A percentile compares a stretch with the other conserved stretches of the same genome.
Evolutionary conservation across 2,888 invertebrate genomes (phyloP).

Genomic region (Drosophila tanythrix): DNA sequence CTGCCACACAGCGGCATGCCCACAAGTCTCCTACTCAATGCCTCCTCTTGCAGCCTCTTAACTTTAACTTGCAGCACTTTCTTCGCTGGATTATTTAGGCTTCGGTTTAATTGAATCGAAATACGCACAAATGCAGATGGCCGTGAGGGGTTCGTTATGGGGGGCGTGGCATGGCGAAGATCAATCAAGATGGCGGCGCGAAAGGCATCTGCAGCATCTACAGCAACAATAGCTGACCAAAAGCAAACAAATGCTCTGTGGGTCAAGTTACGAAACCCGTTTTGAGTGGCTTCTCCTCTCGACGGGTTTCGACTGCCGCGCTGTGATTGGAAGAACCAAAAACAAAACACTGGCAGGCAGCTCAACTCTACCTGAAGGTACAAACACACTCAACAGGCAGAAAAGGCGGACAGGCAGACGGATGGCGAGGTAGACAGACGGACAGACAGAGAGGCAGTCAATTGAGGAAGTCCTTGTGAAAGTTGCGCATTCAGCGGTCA

Average conservation of each 20-base stretch:
- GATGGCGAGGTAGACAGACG: background rate
- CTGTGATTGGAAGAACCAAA: conserved; percentile 68
- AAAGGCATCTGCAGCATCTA: conserved; percentile 26
- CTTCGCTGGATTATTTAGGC: conserved; percentile 6
- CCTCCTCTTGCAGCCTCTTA: background rate
- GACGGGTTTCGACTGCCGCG: conserved; percentile 38
- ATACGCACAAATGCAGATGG: conserved; percentile 36
- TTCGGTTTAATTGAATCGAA: conserved; percentile 58
- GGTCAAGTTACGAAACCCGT: conserved; percentile 71
- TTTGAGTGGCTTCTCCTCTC: conserved; percentile 39
- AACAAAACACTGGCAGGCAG: background rate
- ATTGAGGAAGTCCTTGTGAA: conserved; percentile 11
- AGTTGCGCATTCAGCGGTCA: conserved; percentile 40
- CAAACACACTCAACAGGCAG: conserved; percentile 8
- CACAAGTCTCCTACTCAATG: too few relatives aligned
- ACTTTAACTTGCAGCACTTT: background rate
- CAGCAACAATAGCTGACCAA: conserved; percentile 36
- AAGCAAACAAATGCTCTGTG: conserved; percentile 21
- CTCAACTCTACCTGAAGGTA: conserved; percentile 9
- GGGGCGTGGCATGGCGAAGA: conserved; percentile 42
- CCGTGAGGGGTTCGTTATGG: conserved; percentile 15
- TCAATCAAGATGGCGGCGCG: conserved; percentile 44
- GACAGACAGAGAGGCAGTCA: background rate
- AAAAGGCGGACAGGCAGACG: background rate
- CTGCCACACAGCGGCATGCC: background rate